These are phyloP conservation scores for Crepidodera aurea DNA, from an alignment of 2,888 invertebrate genomes.

Conservation along the genomic window DNA sequence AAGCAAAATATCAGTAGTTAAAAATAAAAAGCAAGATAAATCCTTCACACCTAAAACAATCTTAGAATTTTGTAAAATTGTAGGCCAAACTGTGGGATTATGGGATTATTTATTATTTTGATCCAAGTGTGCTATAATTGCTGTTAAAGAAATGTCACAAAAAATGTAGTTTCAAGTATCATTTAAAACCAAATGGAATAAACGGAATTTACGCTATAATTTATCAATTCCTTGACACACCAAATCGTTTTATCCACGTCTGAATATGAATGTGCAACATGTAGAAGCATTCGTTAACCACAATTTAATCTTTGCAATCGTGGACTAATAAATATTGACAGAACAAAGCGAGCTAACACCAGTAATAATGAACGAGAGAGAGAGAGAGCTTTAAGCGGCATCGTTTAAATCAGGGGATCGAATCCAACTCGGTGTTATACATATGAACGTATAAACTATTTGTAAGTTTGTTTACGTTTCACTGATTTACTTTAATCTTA, in stretches of 20 bases:
- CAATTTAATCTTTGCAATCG: slow-evolving; percentile 20
- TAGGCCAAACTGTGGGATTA: no score
- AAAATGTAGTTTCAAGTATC: no score
- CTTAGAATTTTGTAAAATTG: no score
- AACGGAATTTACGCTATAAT: not conserved
- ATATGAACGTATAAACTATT: slow-evolving; percentile 32
- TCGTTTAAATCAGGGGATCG: slow-evolving; percentile 15
- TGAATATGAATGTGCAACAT: slow-evolving; percentile 8
- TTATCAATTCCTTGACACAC: not conserved
- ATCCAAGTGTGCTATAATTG: no score
- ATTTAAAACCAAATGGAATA: no score
- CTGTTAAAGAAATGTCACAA: no score
- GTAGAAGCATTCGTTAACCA: slow-evolving; percentile 4
- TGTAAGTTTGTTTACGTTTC: slow-evolving; percentile 36
- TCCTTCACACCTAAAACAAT: no score
- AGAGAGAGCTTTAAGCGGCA: not conserved
- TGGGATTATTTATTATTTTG: no score
- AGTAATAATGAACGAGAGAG: slow-evolving; percentile 3
- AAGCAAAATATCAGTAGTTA: no score
- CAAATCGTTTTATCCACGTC: not conserved
- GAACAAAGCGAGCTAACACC: slow-evolving; percentile 18
- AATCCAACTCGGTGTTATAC: slow-evolving; percentile 15
- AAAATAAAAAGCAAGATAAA: no score
- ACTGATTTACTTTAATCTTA: slow-evolving; percentile 38
- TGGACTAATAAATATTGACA: slow-evolving; percentile 24